A percentile compares a stretch with the other conserved stretches of the same genome.
These are phyloP conservation scores for Palythoa grandiflora DNA, from an alignment of 92 coral and sea anemone genomes.

Conservation along the genomic window DNA sequence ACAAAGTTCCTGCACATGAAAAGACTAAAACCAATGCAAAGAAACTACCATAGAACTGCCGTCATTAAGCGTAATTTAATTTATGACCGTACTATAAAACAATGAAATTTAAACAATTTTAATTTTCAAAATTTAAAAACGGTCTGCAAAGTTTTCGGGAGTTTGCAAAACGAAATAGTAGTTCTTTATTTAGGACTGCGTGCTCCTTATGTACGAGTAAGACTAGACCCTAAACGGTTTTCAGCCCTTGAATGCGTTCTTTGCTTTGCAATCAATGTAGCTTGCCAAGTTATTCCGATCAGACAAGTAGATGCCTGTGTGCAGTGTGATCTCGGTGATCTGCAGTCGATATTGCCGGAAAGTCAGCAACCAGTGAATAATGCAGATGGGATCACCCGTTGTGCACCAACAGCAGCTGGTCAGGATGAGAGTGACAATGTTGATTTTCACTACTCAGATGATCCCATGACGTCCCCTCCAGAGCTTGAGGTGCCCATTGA, in stretches of 20 bases:
- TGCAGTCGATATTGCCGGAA: background rate
- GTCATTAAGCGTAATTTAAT: background rate
- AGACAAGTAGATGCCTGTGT: background rate
- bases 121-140: background rate
- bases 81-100: background rate
- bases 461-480: background rate
- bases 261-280: background rate
- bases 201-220: background rate
- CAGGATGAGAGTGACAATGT: background rate
- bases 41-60: no score
- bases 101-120: no score
- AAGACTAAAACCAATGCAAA: no score
- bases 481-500: background rate
- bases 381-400: background rate
- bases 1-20: no score
- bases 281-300: background rate
- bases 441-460: background rate
- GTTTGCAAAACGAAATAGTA: background rate
- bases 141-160: background rate
- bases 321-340: background rate
- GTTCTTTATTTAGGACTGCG: background rate
- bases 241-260: background rate
- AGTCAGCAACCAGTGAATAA: background rate
- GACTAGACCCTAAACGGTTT: no score
- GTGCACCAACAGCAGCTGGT: background rate